Evolutionary conservation across 2,113 vertebrate genomes (phyloP).

Genomic region (Dasyprocta punctata): DNA sequence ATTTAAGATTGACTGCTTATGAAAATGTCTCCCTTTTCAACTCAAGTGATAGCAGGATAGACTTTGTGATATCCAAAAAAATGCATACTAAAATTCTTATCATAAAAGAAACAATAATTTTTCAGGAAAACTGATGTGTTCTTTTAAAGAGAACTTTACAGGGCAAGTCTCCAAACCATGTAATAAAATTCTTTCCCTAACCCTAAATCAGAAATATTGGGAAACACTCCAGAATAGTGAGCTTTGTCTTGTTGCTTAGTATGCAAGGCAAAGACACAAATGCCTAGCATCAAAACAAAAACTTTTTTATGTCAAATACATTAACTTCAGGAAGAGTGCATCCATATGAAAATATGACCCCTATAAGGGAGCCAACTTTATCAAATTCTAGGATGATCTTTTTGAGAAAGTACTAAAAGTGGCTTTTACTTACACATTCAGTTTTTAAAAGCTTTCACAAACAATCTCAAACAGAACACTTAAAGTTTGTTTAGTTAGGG

Average conservation of each 20-base stretch:
- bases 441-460: conserved; percentile 63
- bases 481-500: conserved; percentile 5
- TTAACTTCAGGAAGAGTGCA: conserved; percentile 59
- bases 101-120: background rate
- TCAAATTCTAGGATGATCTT: conserved; percentile 51
- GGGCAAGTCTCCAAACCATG: conserved; percentile 26
- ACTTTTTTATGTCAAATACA: conserved; percentile 51
- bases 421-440: conserved; percentile 47
- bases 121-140: background rate
- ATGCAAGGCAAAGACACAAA: conserved; percentile 63
- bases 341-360: conserved; percentile 50
- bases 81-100: conserved; percentile 27
- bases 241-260: conserved; percentile 59
- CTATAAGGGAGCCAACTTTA: conserved; percentile 62
- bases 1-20: background rate
- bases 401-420: conserved; percentile 63
- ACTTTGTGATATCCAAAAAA: background rate
- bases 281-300: conserved; percentile 58
- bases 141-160: conserved; percentile 54
- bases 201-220: conserved; percentile 61
- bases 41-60: background rate
- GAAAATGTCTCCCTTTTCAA: conserved; percentile 19
- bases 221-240: conserved; percentile 41
- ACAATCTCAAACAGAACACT: conserved; percentile 37
- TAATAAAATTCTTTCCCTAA: conserved; percentile 53